These are phyloP conservation scores for Tetragonula clypearis DNA, from an alignment of 1,140 invertebrate genomes.

Conservation along the genomic window DNA sequence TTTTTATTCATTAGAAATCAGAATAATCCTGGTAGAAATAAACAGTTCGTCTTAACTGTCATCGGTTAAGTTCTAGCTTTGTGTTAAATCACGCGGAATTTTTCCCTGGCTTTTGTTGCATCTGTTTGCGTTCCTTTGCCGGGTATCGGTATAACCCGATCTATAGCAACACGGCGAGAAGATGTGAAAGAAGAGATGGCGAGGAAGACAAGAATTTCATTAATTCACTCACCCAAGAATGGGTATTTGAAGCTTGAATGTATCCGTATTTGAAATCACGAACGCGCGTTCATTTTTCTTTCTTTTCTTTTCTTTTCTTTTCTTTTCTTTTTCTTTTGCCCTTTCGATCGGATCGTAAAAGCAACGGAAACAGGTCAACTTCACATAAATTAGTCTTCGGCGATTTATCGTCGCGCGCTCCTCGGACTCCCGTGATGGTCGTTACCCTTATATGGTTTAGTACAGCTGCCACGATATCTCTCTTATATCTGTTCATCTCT, in stretches of 20 bases:
- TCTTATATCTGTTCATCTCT: conserved; percentile 44
- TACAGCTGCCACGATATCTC: conserved; percentile 48
- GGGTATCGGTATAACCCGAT: background rate
- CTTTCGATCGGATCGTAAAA: conserved; percentile 31
- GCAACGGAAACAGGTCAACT: conserved; percentile 47
- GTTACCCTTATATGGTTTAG: conserved; percentile 63
- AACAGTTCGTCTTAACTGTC: no score
- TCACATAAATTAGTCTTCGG: conserved; percentile 46
- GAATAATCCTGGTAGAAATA: no score
- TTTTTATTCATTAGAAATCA: no score
- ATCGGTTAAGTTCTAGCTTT: no score
- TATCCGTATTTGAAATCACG: conserved; percentile 4
- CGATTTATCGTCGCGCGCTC: background rate
- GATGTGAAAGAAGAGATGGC: no score
- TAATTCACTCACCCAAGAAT: background rate
- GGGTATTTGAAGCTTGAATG: background rate
- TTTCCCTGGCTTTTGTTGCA: background rate
- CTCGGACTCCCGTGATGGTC: conserved; percentile 25
- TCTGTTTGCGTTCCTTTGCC: background rate
- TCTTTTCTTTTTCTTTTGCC: background rate
- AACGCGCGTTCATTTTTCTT: background rate
- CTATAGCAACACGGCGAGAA: background rate
- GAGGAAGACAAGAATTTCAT: background rate
- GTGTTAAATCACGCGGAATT: background rate
- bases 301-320: background rate